Conservation (phyloP, 2,797 vertebrate species). For the Chrysolophus pictus region DNA sequence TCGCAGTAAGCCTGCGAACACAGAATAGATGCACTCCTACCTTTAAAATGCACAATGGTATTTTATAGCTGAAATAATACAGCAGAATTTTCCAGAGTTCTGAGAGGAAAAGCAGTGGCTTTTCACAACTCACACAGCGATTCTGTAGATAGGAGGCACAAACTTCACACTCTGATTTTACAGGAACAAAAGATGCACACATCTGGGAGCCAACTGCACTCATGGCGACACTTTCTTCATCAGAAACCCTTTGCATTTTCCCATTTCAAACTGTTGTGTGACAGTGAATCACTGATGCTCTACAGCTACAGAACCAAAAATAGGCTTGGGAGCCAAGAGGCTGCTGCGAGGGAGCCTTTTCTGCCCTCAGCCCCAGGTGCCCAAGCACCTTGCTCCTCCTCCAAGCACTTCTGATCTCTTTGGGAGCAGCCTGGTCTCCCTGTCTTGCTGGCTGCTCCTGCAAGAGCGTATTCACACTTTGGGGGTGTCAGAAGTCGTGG, state of each 20-base stretch:
- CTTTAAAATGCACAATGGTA: background rate
- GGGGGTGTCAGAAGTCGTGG: background rate
- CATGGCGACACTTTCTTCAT: background rate
- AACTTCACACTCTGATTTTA: background rate
- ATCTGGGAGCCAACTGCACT: background rate
- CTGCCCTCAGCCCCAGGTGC: fast-evolving
- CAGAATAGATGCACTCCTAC: background rate
- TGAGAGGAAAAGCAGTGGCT: background rate
- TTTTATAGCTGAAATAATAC: background rate
- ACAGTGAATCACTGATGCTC: background rate
- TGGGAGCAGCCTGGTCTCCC: background rate
- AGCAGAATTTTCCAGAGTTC: background rate
- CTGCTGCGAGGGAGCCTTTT: background rate
- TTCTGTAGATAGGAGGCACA: conserved; percentile 13
- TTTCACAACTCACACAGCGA: background rate
- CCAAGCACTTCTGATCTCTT: background rate
- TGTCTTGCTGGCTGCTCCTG: background rate
- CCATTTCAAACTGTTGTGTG: background rate
- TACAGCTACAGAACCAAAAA: background rate
- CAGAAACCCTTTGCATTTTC: background rate
- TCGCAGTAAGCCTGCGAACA: background rate
- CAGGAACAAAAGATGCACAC: background rate
- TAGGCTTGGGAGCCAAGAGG: background rate
- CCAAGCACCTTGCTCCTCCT: background rate
- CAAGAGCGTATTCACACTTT: fast-evolving